phyloP scores from a whole-genome alignment of 1,140 invertebrate genomes.

The Lepidurus apus region DNA sequence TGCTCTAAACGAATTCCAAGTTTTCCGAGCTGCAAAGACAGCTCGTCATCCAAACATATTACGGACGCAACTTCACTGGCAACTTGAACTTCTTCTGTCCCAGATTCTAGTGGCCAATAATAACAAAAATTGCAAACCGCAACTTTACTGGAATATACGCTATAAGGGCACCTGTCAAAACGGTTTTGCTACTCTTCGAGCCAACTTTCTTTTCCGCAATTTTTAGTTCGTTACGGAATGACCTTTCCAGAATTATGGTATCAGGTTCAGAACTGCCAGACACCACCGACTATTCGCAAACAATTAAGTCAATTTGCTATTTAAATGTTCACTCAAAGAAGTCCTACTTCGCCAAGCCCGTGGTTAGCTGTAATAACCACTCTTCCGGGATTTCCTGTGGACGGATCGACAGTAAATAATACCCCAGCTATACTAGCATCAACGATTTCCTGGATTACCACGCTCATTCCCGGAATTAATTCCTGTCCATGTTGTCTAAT shows the following conservation, averaged over 20 bases:
- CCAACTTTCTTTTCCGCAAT: conserved; percentile 52
- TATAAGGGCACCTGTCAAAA: conserved; percentile 40
- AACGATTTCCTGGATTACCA: conserved; percentile 76
- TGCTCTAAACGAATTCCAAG: conserved; percentile 57
- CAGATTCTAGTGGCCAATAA: conserved; percentile 41
- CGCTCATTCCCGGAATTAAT: conserved; percentile 61
- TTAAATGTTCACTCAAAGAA: conserved; percentile 22
- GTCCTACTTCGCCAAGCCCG: conserved; percentile 67
- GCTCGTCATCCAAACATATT: conserved; percentile 36
- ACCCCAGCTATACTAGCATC: conserved; percentile 65
- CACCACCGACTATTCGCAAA: conserved; percentile 52
- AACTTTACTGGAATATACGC: no score
- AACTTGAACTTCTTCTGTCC: conserved; percentile 38
- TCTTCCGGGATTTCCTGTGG: conserved; percentile 57
- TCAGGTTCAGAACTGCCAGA: conserved; percentile 68
- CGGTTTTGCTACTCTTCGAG: conserved; percentile 53
- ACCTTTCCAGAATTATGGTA: conserved; percentile 56
- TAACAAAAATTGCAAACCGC: neutral
- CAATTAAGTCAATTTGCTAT: conserved; percentile 25
- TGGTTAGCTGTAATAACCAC: conserved; percentile 71
- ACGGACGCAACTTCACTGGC: conserved; percentile 33
- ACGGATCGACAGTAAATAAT: conserved; percentile 70
- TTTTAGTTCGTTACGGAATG: conserved; percentile 47
- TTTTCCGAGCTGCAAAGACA: conserved; percentile 37
- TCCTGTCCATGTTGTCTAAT: conserved; percentile 59